A percentile compares a stretch with the other conserved stretches of the same genome.
These are phyloP conservation scores for Acridotheres tristis DNA, from an alignment of 2,797 vertebrate species.

Conservation along the genomic window DNA sequence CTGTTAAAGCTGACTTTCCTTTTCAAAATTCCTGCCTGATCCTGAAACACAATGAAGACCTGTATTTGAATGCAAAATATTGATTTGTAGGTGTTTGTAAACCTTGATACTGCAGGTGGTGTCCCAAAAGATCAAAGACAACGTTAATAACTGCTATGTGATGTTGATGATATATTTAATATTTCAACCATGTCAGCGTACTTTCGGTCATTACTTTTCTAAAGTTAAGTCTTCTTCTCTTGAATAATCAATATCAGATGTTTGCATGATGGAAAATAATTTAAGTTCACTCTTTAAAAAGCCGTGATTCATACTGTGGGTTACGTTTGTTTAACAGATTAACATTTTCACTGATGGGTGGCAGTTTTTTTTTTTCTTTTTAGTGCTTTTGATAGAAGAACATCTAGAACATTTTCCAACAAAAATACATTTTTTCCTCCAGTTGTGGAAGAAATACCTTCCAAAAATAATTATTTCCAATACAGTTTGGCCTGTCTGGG, in stretches of 20 bases:
- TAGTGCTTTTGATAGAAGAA: constrained; percentile 15
- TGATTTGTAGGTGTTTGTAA: constrained; percentile 25
- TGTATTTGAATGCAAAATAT: not conserved
- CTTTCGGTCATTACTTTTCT: constrained; percentile 39
- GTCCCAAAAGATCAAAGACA: constrained; percentile 33
- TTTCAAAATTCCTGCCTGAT: constrained; percentile 15
- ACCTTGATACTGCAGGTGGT: not conserved
- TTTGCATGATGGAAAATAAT: constrained; percentile 61
- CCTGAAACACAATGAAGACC: not conserved
- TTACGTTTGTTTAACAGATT: not conserved
- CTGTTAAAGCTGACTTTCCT: not conserved
- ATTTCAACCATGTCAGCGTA: constrained; percentile 3
- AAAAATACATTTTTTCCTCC: not conserved
- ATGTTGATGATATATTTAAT: not conserved
- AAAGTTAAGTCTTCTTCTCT: constrained; percentile 33
- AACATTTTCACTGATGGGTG: constrained; percentile 32
- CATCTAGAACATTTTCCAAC: not conserved
- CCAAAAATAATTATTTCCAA: not conserved
- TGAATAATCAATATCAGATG: constrained; percentile 39
- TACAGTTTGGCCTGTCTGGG: not conserved
- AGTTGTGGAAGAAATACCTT: not conserved
- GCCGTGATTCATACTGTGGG: not conserved
- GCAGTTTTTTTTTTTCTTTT: constrained; percentile 20
- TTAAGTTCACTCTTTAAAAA: constrained; percentile 25
- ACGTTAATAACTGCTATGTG: not conserved